Base-by-base conservation (phyloP, 2,888 invertebrate species). In the Proisotoma minuta region DNA sequence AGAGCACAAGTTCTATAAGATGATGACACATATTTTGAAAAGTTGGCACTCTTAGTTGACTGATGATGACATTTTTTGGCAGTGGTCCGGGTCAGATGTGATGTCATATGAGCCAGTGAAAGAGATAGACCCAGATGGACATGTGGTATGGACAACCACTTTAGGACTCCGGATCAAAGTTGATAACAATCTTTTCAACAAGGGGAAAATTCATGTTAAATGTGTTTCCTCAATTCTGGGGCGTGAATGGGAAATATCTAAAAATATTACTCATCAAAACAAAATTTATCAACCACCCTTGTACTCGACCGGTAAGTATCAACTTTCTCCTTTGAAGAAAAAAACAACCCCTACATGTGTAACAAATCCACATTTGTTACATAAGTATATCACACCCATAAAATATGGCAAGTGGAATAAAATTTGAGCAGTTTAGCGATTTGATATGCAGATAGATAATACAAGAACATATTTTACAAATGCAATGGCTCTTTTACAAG, bases 41-140 rank as follows among this genome's bases (percentile, higher is more conserved):
- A 54, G 29, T 54, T 39, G 40, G 39, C 54, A 34, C 23, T 18
- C 34, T 23, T 22, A 27, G 20, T 20, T 39, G 27, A 34, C 54
- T 54, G 40, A 54, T 28, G 34, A 23, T 54, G 54, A 54, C 54
- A 54, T 39, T 39, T 54, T 54, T 54, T 54, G 54, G 54, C 54
- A 54, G 54, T 54, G 34, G 54, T 23, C 39, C 29, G 22, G 54
- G 22, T 39, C 54, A 54, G 39, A 54, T 54, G 54, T 54, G 54
- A 54, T 39, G 22, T 34, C 23, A 39, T 54, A 54, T 24, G 54
- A 54, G 54, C 40, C 54, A 54, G 39, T 39, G 18, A 54, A 28
- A 10, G 54, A 54, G 28, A 18, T 54, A 10, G 39, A 18, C n/a
- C 20, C 5, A 8, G 28, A 27, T n/a, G 52, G 5, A 52, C 2